Percentiles rank a stretch among this genome's conserved stretches.
These are phyloP conservation scores for Scytalopus superciliaris DNA, from an alignment of 2,113 vertebrate species.

Conservation along the genomic window DNA sequence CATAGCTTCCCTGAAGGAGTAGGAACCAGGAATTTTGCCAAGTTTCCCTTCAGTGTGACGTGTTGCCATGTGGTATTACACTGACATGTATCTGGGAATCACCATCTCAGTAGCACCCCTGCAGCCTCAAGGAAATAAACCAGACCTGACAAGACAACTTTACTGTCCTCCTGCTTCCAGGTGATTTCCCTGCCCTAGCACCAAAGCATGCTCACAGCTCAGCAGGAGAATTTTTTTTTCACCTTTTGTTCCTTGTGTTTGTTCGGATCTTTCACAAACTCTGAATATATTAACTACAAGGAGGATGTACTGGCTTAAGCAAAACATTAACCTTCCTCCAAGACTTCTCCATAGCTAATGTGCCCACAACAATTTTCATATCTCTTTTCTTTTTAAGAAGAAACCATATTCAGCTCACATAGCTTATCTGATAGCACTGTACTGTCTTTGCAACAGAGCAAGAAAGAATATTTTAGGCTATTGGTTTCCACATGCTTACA, in stretches of 20 bases:
- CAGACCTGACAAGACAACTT: neutral
- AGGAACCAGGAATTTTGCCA: neutral
- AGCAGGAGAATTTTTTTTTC: neutral
- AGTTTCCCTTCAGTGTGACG: neutral
- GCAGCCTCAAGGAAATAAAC: neutral
- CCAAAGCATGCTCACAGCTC: neutral
- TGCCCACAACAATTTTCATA: neutral
- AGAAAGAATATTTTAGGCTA: neutral
- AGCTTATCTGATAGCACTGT: neutral
- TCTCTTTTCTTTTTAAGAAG: constrained; percentile 23
- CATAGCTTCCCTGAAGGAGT: neutral
- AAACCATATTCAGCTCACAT: neutral
- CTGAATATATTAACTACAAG: neutral
- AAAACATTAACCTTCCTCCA: neutral
- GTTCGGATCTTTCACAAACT: neutral
- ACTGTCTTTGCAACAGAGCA: neutral
- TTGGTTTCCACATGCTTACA: neutral
- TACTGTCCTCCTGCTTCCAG: neutral
- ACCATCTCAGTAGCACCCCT: neutral
- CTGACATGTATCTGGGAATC: neutral
- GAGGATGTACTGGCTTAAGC: neutral
- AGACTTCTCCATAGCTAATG: neutral
- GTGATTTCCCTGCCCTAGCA: neutral
- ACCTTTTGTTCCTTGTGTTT: neutral
- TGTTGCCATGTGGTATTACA: neutral